phyloP scores from a whole-genome alignment of 2,888 invertebrate species.

The Acronicta aceris region DNA sequence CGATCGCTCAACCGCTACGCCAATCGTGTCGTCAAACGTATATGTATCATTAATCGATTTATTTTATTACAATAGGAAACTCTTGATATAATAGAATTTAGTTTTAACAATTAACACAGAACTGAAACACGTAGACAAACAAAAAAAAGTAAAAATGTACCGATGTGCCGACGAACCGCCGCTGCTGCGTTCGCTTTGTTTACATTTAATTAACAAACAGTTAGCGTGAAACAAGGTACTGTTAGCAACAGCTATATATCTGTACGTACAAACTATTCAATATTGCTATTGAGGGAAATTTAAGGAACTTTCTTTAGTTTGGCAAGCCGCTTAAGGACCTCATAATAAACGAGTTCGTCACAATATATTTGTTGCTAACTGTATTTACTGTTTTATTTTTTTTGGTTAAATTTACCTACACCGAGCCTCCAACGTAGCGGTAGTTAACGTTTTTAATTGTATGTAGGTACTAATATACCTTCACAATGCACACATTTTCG shows the following conservation, averaged over 20 bases:
- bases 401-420: constrained; percentile 14
- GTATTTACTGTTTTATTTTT: constrained; percentile 22
- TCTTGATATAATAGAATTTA: constrained; percentile 4
- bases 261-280: too few relatives aligned
- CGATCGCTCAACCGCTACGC: too few relatives aligned
- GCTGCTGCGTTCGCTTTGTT: constrained; percentile 39
- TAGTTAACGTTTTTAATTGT: constrained; percentile 4
- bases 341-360: too few relatives aligned
- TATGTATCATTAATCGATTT: too few relatives aligned
- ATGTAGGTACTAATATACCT: not conserved
- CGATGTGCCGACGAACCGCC: constrained; percentile 33
- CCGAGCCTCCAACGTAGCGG: not conserved
- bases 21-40: too few relatives aligned
- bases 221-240: constrained; percentile 19
- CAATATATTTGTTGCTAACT: not conserved
- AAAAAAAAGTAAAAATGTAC: constrained; percentile 30
- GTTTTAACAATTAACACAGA: constrained; percentile 35
- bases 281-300: too few relatives aligned
- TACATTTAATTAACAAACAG: constrained; percentile 55
- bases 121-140: not conserved
- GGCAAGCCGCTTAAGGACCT: too few relatives aligned
- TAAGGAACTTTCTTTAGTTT: too few relatives aligned
- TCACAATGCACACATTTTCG: too few relatives aligned
- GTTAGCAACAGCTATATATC: too few relatives aligned
- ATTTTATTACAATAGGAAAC: too few relatives aligned